phyloP scores from a whole-genome alignment of 2,113 vertebrate species.

The Sphyrna mokarran region DNA sequence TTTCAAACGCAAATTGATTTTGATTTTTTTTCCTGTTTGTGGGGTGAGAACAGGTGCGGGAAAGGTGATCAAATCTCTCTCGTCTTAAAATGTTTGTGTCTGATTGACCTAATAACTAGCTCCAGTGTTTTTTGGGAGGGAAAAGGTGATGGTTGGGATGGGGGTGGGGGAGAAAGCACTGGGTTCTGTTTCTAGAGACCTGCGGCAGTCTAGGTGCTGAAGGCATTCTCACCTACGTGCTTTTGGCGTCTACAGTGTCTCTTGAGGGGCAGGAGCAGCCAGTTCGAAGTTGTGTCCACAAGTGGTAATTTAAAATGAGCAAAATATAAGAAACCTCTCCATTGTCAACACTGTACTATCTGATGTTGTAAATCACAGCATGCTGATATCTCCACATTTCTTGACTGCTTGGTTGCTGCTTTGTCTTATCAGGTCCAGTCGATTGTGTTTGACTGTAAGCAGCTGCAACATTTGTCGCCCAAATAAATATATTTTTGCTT shows the following conservation, averaged over 20 bases:
- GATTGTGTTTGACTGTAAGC: slow-evolving; percentile 34
- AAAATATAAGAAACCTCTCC: not conserved
- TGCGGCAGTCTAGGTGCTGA: not conserved
- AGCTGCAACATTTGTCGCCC: slow-evolving; percentile 20
- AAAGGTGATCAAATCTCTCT: not conserved
- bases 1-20: slow-evolving; percentile 8
- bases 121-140: too few relatives aligned
- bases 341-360: not conserved
- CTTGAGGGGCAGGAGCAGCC: not conserved
- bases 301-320: not conserved
- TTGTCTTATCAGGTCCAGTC: slow-evolving; percentile 29
- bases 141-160: too few relatives aligned
- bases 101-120: not conserved
- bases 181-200: not conserved
- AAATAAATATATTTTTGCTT: slow-evolving; percentile 38
- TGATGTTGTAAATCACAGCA: slow-evolving; percentile 28
- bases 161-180: too few relatives aligned
- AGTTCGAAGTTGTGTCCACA: not conserved
- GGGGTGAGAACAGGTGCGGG: not conserved
- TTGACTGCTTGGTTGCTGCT: slow-evolving; percentile 17
- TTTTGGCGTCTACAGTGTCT: not conserved
- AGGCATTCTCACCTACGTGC: too few relatives aligned
- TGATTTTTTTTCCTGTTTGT: not conserved
- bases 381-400: slow-evolving; percentile 15
- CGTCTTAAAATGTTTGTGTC: not conserved